Evolutionary conservation across 2,113 vertebrate genomes (phyloP).

Genomic region (Pomatorhinus ruficollis): DNA sequence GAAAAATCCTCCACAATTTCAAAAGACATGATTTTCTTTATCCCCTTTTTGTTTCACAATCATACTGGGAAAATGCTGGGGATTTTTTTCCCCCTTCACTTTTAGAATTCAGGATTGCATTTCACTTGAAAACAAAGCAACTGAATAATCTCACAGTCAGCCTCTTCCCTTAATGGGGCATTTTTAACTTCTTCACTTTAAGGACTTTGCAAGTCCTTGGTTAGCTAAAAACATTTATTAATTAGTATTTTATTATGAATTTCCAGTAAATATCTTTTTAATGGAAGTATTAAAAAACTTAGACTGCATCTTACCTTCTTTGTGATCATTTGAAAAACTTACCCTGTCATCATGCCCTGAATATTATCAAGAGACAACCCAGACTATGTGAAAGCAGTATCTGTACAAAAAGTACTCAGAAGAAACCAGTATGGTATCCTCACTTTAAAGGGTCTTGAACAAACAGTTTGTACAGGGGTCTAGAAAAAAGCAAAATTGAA

Average conservation of each 20-base stretch:
- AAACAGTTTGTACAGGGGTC: background rate
- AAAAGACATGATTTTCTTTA: background rate
- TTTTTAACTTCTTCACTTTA: background rate
- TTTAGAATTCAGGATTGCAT: background rate
- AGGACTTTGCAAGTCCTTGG: background rate
- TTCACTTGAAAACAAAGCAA: background rate
- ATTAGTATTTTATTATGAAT: background rate
- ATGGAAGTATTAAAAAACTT: background rate
- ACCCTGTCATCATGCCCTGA: background rate
- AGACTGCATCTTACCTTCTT: background rate
- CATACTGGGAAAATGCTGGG: background rate
- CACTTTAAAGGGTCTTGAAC: background rate
- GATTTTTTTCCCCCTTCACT: background rate
- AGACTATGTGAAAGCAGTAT: background rate
- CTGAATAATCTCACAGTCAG: background rate
- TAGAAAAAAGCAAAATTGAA: background rate
- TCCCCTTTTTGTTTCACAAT: background rate
- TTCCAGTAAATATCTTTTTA: background rate
- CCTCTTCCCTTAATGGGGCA: background rate
- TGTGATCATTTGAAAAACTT: background rate
- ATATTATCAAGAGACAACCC: background rate
- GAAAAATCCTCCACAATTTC: background rate
- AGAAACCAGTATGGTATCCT: background rate
- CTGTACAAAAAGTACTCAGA: background rate
- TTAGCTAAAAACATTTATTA: background rate